These are phyloP conservation scores for Lichenostomus cassidix DNA, from an alignment of 2,113 vertebrate genomes.

Conservation along the genomic window DNA sequence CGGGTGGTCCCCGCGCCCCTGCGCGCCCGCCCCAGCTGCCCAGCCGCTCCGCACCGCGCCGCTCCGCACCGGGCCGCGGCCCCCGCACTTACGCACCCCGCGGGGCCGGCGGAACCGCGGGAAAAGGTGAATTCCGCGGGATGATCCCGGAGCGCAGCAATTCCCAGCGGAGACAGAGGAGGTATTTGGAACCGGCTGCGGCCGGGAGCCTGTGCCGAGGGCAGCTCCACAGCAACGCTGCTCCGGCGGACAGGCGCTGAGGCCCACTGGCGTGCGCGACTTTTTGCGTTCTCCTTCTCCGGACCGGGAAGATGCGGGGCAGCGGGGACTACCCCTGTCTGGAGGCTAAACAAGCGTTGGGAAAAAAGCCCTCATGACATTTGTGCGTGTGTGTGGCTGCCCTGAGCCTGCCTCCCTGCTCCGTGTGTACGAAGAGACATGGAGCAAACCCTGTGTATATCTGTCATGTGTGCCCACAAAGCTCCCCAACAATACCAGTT, in stretches of 20 bases:
- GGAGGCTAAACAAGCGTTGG: neutral
- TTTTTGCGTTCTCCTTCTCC: slow-evolving; percentile 4
- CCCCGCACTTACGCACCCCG: slow-evolving; percentile 22
- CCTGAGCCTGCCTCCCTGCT: slow-evolving; percentile 7
- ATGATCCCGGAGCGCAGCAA: neutral
- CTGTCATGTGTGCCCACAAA: neutral
- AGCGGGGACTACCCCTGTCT: neutral
- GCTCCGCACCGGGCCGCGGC: slow-evolving; percentile 18
- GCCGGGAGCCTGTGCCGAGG: neutral
- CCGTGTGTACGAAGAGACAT: neutral
- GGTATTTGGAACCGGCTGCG: neutral
- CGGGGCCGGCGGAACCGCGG: neutral
- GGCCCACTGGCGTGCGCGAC: neutral
- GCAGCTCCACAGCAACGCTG: neutral
- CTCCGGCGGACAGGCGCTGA: neutral
- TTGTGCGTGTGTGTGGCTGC: slow-evolving; percentile 12
- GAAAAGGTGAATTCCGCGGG: slow-evolving; percentile 28
- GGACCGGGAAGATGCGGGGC: neutral
- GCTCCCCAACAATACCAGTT: neutral
- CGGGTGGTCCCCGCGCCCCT: slow-evolving; percentile 70
- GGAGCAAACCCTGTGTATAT: neutral
- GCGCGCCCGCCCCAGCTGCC: slow-evolving; percentile 77
- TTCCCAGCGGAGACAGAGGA: neutral
- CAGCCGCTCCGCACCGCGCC: slow-evolving; percentile 47
- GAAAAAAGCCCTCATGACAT: neutral